phyloP scores from a whole-genome alignment of 1,140 invertebrate species.

The Helicorthomorpha holstii region DNA sequence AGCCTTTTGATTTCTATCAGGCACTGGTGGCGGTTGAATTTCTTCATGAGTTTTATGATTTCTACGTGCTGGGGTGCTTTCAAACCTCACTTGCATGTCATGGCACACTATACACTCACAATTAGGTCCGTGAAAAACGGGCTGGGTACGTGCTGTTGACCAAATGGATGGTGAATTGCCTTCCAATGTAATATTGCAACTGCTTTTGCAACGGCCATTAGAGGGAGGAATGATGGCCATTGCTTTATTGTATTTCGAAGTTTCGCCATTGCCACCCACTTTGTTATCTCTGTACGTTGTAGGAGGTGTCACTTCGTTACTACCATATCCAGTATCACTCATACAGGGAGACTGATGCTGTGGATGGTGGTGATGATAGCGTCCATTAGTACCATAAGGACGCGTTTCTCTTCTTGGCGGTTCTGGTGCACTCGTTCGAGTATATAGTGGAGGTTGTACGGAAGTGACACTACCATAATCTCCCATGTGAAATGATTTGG shows the following conservation, averaged over 20 bases:
- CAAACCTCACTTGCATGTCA: slow-evolving; percentile 2
- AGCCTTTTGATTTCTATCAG: too few relatives aligned
- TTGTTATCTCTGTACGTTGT: not conserved
- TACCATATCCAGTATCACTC: slow-evolving; percentile 9
- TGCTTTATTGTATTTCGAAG: not conserved
- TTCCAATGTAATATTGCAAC: slow-evolving; percentile 40
- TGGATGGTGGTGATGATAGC: not conserved
- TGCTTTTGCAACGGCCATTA: slow-evolving; percentile 38
- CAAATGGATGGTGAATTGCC: slow-evolving; percentile 11
- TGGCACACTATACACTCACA: slow-evolving; percentile 2
- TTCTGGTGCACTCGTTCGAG: slow-evolving; percentile 5
- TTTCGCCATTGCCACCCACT: not conserved
- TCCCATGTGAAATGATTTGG: slow-evolving; percentile 4
- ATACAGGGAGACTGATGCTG: slow-evolving; percentile 2
- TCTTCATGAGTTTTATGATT: too few relatives aligned
- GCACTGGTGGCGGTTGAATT: too few relatives aligned
- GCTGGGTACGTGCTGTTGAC: not conserved
- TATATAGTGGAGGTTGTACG: not conserved
- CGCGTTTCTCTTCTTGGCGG: not conserved
- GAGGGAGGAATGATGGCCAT: slow-evolving; percentile 17
- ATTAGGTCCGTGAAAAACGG: slow-evolving; percentile 1
- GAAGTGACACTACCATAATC: not conserved
- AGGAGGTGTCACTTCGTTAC: not conserved
- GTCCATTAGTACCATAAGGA: not conserved
- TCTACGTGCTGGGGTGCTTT: not conserved